Evolutionary conservation across 2,797 vertebrate species (phyloP).

Genomic region (Streptopelia turtur): DNA sequence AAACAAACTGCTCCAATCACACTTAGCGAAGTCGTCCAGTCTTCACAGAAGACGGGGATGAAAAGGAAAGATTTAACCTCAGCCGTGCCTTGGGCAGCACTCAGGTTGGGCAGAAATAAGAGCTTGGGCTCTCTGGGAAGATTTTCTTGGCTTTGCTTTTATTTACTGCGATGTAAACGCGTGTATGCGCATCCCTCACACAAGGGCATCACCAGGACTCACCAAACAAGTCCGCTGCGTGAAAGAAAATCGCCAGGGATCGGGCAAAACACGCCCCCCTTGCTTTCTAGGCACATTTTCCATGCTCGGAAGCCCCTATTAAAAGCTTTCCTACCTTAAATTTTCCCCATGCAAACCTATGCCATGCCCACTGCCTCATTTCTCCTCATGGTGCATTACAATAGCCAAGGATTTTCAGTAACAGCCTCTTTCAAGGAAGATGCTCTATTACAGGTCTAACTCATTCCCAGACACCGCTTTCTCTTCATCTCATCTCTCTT

Average conservation of each 20-base stretch:
- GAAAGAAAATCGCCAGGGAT: not conserved
- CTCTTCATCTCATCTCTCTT: not conserved
- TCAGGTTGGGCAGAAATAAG: not conserved
- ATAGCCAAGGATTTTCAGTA: not conserved
- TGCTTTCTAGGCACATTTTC: not conserved
- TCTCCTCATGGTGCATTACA: not conserved
- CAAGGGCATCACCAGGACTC: not conserved
- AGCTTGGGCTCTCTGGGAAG: not conserved
- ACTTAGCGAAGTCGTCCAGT: constrained; percentile 76
- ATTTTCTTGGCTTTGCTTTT: constrained; percentile 1
- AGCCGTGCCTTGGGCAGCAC: constrained; percentile 51
- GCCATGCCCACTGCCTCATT: not conserved
- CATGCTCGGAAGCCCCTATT: not conserved
- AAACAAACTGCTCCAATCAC: constrained; percentile 84
- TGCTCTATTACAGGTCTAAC: not conserved
- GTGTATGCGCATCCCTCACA: not conserved
- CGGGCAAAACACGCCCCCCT: not conserved
- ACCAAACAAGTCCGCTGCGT: accelerated
- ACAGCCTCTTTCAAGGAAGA: constrained; percentile 27
- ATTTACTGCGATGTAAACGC: not conserved
- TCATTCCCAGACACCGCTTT: not conserved
- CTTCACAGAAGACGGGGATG: constrained; percentile 66
- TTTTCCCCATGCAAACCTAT: not conserved
- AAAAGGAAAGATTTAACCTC: constrained; percentile 70
- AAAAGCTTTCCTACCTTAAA: not conserved